Conservation (phyloP, 2,888 invertebrate species). For the Azorinus chamasolen region DNA sequence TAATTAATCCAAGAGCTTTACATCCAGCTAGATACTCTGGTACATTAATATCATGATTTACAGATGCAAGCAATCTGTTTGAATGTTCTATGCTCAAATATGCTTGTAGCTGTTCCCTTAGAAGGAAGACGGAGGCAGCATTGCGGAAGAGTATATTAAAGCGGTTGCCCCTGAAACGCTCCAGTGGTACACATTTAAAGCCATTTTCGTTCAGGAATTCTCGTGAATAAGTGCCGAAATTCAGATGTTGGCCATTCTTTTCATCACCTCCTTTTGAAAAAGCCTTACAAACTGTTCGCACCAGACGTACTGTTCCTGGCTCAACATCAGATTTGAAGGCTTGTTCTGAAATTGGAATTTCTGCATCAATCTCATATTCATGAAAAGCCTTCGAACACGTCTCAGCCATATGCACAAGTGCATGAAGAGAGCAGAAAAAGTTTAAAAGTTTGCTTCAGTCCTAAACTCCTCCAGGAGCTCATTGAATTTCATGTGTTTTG, state of each 20-base stretch:
- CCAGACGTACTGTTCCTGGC: conserved; percentile 31
- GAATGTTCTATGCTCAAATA: not conserved
- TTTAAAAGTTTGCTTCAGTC: conserved; percentile 34
- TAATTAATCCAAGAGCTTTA: conserved; percentile 50
- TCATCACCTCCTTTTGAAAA: conserved; percentile 40
- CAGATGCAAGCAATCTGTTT: conserved; percentile 29
- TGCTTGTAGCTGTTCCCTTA: not conserved
- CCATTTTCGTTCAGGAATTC: conserved; percentile 11
- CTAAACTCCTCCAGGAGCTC: conserved; percentile 27
- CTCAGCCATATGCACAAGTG: conserved; percentile 14
- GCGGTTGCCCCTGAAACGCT: not conserved
- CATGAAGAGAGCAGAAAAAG: conserved; percentile 53
- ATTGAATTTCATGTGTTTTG: conserved; percentile 24
- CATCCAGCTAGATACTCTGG: conserved; percentile 37
- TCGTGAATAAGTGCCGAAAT: conserved; percentile 7
- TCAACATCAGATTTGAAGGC: conserved; percentile 19
- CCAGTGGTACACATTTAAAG: conserved; percentile 4
- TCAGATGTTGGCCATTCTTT: conserved; percentile 32
- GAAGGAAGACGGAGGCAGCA: conserved; percentile 1
- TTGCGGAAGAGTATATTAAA: conserved; percentile 4
- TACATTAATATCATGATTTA: conserved; percentile 28
- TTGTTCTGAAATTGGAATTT: conserved; percentile 17
- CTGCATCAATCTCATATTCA: conserved; percentile 8
- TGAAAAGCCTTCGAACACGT: not conserved
- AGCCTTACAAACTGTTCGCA: conserved; percentile 34